phyloP scores from a whole-genome alignment of 2,113 vertebrate species.

The Clupea harengus region DNA sequence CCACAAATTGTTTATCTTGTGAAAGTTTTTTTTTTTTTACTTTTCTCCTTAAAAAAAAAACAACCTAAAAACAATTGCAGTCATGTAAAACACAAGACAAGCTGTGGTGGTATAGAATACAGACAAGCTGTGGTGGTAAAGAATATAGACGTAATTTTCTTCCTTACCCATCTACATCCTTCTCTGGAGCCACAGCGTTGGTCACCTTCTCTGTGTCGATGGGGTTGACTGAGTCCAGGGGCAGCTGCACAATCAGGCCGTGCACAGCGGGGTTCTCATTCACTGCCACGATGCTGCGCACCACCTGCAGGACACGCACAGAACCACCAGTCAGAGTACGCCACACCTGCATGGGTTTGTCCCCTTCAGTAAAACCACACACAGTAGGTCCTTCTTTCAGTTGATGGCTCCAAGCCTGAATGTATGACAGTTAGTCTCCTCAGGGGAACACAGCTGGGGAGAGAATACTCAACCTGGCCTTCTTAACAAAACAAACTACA shows the following conservation, averaged over 20 bases:
- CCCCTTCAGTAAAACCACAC: no score
- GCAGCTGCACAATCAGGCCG: conserved; percentile 92
- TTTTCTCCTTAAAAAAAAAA: no score
- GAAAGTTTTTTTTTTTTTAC: no score
- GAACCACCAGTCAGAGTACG: neutral
- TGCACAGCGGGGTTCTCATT: conserved; percentile 83
- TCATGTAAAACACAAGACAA: neutral
- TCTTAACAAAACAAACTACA: neutral
- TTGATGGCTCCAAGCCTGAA: no score
- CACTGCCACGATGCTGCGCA: conserved; percentile 72
- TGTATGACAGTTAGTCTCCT: neutral
- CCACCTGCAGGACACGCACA: conserved; percentile 69
- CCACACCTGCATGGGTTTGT: neutral
- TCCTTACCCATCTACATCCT: conserved; percentile 92
- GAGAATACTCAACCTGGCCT: neutral
- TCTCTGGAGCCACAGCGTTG: conserved; percentile 83
- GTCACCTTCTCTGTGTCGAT: conserved; percentile 83
- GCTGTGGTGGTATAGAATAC: no score
- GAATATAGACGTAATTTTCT: neutral
- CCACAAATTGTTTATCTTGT: no score
- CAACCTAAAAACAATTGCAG: no score
- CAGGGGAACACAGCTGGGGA: neutral
- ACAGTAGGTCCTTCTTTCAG: no score
- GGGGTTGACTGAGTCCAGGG: conserved; percentile 80
- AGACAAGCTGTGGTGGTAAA: neutral